Evolutionary conservation across 2,797 vertebrate species (phyloP).

Genomic region (Rhynchonycteris naso): DNA sequence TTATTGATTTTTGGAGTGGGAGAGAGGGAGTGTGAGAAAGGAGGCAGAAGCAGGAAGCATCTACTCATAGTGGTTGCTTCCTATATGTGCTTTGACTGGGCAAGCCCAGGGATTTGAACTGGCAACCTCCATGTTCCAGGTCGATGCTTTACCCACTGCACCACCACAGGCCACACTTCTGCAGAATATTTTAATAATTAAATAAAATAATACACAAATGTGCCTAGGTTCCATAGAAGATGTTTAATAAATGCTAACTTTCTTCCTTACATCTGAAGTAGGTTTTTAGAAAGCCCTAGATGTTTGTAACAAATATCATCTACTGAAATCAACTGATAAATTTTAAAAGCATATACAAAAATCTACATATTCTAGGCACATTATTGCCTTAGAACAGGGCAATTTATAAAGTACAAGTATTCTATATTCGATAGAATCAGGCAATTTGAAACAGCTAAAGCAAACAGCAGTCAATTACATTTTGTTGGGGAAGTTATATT

Average conservation of each 20-base stretch:
- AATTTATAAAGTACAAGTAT: conserved; percentile 52
- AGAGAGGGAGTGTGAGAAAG: too few species aligned
- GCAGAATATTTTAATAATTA: neutral
- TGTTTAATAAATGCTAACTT: conserved; percentile 40
- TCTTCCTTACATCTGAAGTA: conserved; percentile 8
- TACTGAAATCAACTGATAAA: conserved; percentile 6
- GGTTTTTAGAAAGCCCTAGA: conserved; percentile 11
- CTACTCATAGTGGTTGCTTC: too few species aligned
- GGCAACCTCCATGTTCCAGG: too few species aligned
- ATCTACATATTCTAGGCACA: neutral
- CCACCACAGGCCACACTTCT: neutral
- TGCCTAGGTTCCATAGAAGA: neutral
- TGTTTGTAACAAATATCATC: conserved; percentile 28
- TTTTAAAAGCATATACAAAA: conserved; percentile 29
- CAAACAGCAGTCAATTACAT: neutral
- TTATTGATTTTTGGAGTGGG: too few species aligned
- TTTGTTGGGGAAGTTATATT: conserved; percentile 53
- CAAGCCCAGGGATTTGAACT: too few species aligned
- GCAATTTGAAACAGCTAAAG: conserved; percentile 56
- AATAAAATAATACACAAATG: conserved; percentile 31
- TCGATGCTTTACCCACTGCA: too few species aligned
- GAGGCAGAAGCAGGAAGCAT: too few species aligned
- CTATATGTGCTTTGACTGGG: too few species aligned
- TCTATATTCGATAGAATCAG: conserved; percentile 32
- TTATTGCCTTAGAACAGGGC: conserved; percentile 24